phyloP scores from a whole-genome alignment of 2,797 vertebrate species.

The Sorex maritimensis region DNA sequence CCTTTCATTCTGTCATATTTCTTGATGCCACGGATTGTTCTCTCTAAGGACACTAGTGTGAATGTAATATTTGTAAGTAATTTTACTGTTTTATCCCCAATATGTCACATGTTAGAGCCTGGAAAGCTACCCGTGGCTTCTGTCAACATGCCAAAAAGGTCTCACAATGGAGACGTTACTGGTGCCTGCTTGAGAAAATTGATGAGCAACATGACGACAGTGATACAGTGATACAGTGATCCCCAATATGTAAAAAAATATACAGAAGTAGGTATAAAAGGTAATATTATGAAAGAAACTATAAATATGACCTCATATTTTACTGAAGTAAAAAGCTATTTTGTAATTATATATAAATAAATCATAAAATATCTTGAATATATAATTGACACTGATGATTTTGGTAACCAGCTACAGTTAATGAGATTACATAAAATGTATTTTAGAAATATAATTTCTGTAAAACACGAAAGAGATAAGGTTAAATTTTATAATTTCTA shows the following conservation, averaged over 20 bases:
- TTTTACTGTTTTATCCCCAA: neutral
- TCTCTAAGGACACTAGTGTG: neutral
- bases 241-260: neutral
- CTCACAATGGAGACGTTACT: too few relatives aligned
- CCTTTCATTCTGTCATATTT: neutral
- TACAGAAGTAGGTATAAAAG: neutral
- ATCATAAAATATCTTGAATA: conserved; percentile 8
- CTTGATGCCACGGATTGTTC: neutral
- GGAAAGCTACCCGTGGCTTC: too few relatives aligned
- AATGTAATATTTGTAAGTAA: neutral
- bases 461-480: neutral
- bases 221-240: too few relatives aligned
- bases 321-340: conserved; percentile 40
- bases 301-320: conserved; percentile 57
- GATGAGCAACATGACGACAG: too few relatives aligned
- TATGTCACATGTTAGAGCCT: too few relatives aligned
- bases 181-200: too few relatives aligned
- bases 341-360: conserved; percentile 1
- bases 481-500: neutral
- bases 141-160: too few relatives aligned
- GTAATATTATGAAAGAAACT: neutral
- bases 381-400: neutral
- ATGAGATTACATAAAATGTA: too few relatives aligned
- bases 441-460: too few relatives aligned
- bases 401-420: neutral